Evolutionary conservation across 2,888 invertebrate species (phyloP).

Genomic region (Agriopis leucophaearia): DNA sequence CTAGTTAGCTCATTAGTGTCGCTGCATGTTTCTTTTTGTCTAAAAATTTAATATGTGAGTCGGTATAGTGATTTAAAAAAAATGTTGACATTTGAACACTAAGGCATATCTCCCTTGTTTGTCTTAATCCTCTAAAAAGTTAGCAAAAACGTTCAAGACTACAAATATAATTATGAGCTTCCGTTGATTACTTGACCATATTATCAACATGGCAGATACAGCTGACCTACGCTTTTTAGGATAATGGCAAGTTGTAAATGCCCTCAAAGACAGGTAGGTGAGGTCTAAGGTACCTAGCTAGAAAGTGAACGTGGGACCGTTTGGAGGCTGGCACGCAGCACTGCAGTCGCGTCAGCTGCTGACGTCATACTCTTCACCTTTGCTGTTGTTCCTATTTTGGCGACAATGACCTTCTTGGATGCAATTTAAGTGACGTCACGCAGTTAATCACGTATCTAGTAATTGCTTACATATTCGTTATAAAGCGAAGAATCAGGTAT

Average conservation of each 20-base stretch:
- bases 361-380: slow-evolving; percentile 31
- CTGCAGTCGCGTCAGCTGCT: slow-evolving; percentile 31
- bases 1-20: too few relatives aligned
- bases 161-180: too few relatives aligned
- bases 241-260: slow-evolving; percentile 36
- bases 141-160: too few relatives aligned
- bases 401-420: slow-evolving; percentile 1
- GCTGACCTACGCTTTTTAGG: too few relatives aligned
- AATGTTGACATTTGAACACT: too few relatives aligned
- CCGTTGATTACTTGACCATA: too few relatives aligned
- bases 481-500: not conserved
- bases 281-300: slow-evolving; percentile 54
- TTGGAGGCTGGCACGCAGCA: slow-evolving; percentile 32
- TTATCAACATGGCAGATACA: too few relatives aligned
- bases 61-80: too few relatives aligned
- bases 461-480: not conserved
- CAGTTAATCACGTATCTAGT: not conserved
- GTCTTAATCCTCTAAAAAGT: too few relatives aligned
- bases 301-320: slow-evolving; percentile 77
- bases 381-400: slow-evolving; percentile 32
- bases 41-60: too few relatives aligned
- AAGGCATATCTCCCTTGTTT: too few relatives aligned
- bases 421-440: slow-evolving; percentile 5
- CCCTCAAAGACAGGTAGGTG: slow-evolving; percentile 45
- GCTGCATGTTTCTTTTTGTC: too few relatives aligned